Base-by-base conservation (phyloP, 2,113 vertebrate species). In the Engraulis encrasicolus region DNA sequence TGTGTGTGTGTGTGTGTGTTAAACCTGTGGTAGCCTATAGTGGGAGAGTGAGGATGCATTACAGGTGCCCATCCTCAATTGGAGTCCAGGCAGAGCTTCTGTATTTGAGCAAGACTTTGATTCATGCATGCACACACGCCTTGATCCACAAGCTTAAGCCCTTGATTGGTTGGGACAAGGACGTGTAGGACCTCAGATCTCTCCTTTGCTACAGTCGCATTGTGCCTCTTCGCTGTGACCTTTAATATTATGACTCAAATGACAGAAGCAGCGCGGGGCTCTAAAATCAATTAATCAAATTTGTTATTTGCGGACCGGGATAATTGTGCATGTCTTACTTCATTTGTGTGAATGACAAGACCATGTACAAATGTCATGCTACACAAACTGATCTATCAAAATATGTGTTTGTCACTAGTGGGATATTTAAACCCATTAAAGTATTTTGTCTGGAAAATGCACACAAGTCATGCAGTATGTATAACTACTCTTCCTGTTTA, bases 81-180 rank as follows among this genome's bases (percentile, higher is more conserved):
- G 91, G 89, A 95, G 94, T 91, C 91, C 86, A 85, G 86, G 83
- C 85, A 87, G 89, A 84, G 87, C 18, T n/a, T 86, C 85, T 90
- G 84, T 95, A 92, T 96, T 95, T 95, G 93, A 93, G 91, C 91
- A 91, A 85, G 85, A 81, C 91, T 93, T 92, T 95, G 93, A 95
- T 95, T 93, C 95, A 96, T 96, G 95, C 95, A 88, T 84, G 90
- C 91, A 89, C 95, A 96, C 95, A 95, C 93, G 89, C 92, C 86
- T 88, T 94, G 91, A 95, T 94, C 94, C 94, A 1, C 78, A 36
- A 79, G 88, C 89, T 90, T 95, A 96, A 95, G 94, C 92, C 94
- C 88, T 91, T 91, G 89, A 89, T 93, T 92, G 93, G 90, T 86
- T 88, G 85, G 91, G 94, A 95, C 95, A 96, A 95, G 95, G 95